phyloP scores from a whole-genome alignment of 2,888 invertebrate genomes.

The Rhopalosiphum nymphaeae region DNA sequence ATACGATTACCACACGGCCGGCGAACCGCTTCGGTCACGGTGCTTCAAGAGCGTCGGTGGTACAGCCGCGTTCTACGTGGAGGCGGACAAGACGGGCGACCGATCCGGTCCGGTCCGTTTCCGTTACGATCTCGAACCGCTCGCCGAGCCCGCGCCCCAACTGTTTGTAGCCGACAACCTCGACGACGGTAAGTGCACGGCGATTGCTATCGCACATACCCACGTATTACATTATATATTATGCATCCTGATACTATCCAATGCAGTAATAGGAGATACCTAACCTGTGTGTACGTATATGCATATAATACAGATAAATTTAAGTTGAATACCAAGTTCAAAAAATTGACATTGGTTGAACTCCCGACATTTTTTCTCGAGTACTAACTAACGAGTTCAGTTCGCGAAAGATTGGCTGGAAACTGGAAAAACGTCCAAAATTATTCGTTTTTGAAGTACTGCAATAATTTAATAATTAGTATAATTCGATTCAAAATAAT shows the following conservation, averaged over 20 bases:
- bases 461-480: neutral
- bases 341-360: neutral
- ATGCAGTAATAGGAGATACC: too few species aligned
- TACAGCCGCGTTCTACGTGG: slow-evolving; percentile 78
- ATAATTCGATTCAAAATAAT: neutral
- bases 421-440: neutral
- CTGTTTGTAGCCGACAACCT: slow-evolving; percentile 51
- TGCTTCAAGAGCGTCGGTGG: slow-evolving; percentile 78
- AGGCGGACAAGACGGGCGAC: slow-evolving; percentile 73
- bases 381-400: neutral
- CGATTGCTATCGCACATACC: neutral
- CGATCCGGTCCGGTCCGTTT: slow-evolving; percentile 69
- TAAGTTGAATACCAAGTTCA: neutral
- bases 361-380: neutral
- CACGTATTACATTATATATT: neutral
- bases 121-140: slow-evolving; percentile 79
- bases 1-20: slow-evolving; percentile 70
- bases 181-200: slow-evolving; percentile 51
- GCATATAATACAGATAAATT: neutral
- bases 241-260: too few species aligned
- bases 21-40: slow-evolving; percentile 71
- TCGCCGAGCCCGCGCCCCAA: slow-evolving; percentile 42
- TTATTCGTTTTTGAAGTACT: neutral
- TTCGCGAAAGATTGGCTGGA: neutral
- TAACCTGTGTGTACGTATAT: too few species aligned